Conservation (phyloP, 2,797 vertebrate species). For the Champsocephalus esox region DNA sequence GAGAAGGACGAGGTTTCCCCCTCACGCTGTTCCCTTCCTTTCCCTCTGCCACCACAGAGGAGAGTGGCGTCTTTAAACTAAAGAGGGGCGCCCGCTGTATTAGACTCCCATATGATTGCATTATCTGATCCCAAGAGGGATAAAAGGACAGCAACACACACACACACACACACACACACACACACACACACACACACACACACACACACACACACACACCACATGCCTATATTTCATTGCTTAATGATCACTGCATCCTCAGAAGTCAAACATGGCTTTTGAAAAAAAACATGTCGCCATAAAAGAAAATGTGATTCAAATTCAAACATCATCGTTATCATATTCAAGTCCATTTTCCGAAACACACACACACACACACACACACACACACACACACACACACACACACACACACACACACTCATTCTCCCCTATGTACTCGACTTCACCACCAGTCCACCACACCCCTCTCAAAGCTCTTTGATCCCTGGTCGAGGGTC, state of each 20-base stretch:
- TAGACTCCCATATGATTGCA: slow-evolving; percentile 77
- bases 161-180: no score
- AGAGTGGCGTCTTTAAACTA: slow-evolving; percentile 77
- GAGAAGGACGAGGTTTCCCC: slow-evolving; percentile 70
- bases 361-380: slow-evolving; percentile 48
- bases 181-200: background rate
- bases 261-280: slow-evolving; percentile 57
- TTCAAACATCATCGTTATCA: slow-evolving; percentile 68
- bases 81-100: slow-evolving; percentile 80
- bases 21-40: slow-evolving; percentile 64
- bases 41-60: slow-evolving; percentile 75
- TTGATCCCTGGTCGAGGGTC: slow-evolving; percentile 85
- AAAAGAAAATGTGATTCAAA: slow-evolving; percentile 62
- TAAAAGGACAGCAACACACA: slow-evolving; percentile 68
- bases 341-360: slow-evolving; percentile 55
- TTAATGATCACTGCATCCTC: slow-evolving; percentile 52
- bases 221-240: slow-evolving; percentile 65
- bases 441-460: slow-evolving; percentile 77
- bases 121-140: slow-evolving; percentile 74
- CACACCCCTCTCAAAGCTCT: slow-evolving; percentile 78
- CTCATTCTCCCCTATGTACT: slow-evolving; percentile 62
- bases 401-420: slow-evolving; percentile 46
- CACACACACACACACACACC: slow-evolving; percentile 24
- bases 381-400: slow-evolving; percentile 35
- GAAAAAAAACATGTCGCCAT: slow-evolving; percentile 39